Base-by-base conservation (phyloP, 2,113 vertebrate genomes). In the Hypanus sabinus region DNA sequence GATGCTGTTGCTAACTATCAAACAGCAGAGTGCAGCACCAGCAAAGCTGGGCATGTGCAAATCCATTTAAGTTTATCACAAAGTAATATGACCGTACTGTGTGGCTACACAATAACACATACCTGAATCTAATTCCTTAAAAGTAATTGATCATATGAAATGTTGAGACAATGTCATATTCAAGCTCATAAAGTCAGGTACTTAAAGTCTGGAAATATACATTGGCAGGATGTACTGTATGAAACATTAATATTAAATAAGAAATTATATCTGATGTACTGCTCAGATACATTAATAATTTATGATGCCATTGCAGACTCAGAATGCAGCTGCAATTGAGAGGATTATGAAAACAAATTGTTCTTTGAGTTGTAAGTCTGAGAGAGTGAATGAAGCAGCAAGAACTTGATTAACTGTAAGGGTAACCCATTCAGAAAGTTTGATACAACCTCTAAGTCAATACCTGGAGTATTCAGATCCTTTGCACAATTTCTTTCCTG, bases 401-500 rank as follows among this genome's bases (percentile, higher is more conserved):
- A 16, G 57, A 5, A 14, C 60, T 11, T 57, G 62, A n/a, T 27
- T 57, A 93, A 73, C 6, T 22, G 60, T 8, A 18, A 14, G 92
- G 94, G 92, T 88, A 95, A 12, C 94, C 95, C 0, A 70, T 94
- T 71, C 95, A 95, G 46, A 2, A 1, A n/a, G 76, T 30, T 46
- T 8, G 24, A 14, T 46, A 16, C 18, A 73, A 65, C 68, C 27
- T 0, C 9, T 65, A 92, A 60, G 11, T 90, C 85, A 90, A 30
- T 14, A 95, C 96, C 96, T 96, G 95, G 94, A 68, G 22, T 95
- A 96, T 14, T 96, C 96, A 0, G 95, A 95, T 30, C 95, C 95
- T 71, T 95, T 96, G 94, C 96, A 96, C 10, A 96, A 94, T 95
- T 96, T 96, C 60, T 96, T 96, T 0, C 96, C 96, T 0, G 96